Percentiles rank a stretch among this genome's conserved stretches.
phyloP scores from a whole-genome alignment of 2,888 invertebrate genomes.

The Calameuta pallipes region DNA sequence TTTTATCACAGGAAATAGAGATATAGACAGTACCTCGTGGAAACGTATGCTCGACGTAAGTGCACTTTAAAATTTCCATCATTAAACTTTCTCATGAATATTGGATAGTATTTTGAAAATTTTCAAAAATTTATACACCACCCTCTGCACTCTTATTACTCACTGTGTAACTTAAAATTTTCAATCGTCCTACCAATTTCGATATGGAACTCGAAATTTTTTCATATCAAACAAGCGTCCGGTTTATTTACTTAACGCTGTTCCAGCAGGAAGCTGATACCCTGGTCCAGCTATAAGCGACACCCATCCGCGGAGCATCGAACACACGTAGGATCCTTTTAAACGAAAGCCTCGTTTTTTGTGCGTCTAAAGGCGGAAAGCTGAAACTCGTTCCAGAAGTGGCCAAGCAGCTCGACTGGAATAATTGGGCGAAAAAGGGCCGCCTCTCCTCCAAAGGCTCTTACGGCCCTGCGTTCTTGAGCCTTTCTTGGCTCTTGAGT shows the following conservation, averaged over 20 bases:
- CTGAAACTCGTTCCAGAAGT: conserved; percentile 41
- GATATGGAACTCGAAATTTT: too few relatives aligned
- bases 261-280: not conserved
- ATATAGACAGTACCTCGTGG: not conserved
- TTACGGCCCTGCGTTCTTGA: conserved; percentile 24
- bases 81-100: not conserved
- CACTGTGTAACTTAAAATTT: too few relatives aligned
- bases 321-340: not conserved
- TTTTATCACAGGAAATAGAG: not conserved
- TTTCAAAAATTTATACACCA: not conserved
- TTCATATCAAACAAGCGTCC: too few relatives aligned
- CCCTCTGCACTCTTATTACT: too few relatives aligned
- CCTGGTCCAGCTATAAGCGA: not conserved
- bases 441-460: not conserved
- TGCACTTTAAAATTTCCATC: not conserved
- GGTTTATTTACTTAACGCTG: not conserved
- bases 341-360: not conserved
- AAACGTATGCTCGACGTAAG: not conserved
- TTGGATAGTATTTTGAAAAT: not conserved
- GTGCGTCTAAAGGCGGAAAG: conserved; percentile 25
- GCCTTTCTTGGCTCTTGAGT: conserved; percentile 29
- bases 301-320: not conserved
- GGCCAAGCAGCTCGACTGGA: conserved; percentile 39
- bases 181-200: too few relatives aligned
- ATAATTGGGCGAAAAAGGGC: conserved; percentile 40